Evolutionary conservation across 2,888 invertebrate genomes (phyloP), one percentile per base, ranked within the genome.

Genomic region (Graphium colonna): DNA sequence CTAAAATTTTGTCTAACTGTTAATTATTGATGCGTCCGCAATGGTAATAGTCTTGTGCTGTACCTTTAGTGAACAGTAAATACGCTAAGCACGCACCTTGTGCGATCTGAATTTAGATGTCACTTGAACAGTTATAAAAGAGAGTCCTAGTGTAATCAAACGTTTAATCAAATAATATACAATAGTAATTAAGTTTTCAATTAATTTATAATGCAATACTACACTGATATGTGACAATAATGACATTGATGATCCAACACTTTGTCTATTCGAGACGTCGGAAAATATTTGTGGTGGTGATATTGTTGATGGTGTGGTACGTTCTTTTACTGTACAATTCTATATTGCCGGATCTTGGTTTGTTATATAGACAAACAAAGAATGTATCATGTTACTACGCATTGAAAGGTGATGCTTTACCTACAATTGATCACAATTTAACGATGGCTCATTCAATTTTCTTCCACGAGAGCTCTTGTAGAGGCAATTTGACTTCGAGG

Each of bases 401-500:
- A 0, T 43, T 56, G n/a, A 28, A 13, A 1, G 59, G 64, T 1
- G 68, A 69, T 31, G 60, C 52, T 7, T 48, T 78, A 4, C 63
- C 67, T 1, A 69, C 70, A 9, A 59, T 61, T 1, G 67, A 73
- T 15, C 57, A 55, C 9, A 56, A 58, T 12, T 57, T 59, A 3
- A 67, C 75, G 44, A 80, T 69, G 94, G 94, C 65, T 91, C 92
- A 60, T 93, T 94, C 66, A 93, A 93, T 0, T 92, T 93, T 0
- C 94, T 93, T 63, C n/a, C n/a, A n/a, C n/a, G n/a, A n/a, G n/a
- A n/a, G n/a, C n/a, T n/a, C n/a, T n/a, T n/a, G n/a, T n/a, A 83
- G 77, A n/a, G n/a, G n/a, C n/a, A n/a, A n/a, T n/a, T n/a, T n/a
- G n/a, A n/a, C n/a, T 78, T 90, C n/a, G n/a, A n/a, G n/a, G n/a